Percentiles rank a stretch among this genome's conserved stretches.
Evolutionary conservation across 2,113 vertebrate species (phyloP).

Genomic region (Apus apus): DNA sequence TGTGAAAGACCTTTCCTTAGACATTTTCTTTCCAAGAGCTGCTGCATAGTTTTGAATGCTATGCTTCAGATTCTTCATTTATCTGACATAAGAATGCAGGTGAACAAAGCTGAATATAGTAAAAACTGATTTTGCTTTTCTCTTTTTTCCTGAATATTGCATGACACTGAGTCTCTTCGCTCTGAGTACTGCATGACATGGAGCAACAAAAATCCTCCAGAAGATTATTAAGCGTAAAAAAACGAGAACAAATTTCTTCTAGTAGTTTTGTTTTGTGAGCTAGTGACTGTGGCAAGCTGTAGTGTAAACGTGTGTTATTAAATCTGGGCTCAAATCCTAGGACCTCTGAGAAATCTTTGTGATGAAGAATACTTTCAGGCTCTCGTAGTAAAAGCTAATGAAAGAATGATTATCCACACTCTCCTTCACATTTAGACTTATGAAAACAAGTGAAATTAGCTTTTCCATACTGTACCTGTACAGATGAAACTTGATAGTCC

Average conservation of each 20-base stretch:
- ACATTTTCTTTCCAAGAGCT: neutral
- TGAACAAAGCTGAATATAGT: neutral
- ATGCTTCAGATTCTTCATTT: neutral
- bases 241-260: neutral
- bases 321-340: neutral
- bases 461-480: constrained; percentile 84
- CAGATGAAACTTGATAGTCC: constrained; percentile 99
- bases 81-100: neutral
- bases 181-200: neutral
- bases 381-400: neutral
- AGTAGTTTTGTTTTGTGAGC: neutral
- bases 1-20: neutral
- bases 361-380: neutral
- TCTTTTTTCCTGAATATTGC: neutral
- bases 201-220: neutral
- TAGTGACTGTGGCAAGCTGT: neutral
- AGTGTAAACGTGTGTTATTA: neutral
- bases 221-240: neutral
- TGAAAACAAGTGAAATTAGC: neutral
- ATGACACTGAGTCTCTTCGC: neutral
- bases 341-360: neutral
- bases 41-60: neutral
- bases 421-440: neutral
- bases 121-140: neutral
- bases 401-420: neutral